These are phyloP conservation scores for Quadroppia sp. DNA, from an alignment of 2,888 invertebrate genomes.

Conservation along the genomic window DNA sequence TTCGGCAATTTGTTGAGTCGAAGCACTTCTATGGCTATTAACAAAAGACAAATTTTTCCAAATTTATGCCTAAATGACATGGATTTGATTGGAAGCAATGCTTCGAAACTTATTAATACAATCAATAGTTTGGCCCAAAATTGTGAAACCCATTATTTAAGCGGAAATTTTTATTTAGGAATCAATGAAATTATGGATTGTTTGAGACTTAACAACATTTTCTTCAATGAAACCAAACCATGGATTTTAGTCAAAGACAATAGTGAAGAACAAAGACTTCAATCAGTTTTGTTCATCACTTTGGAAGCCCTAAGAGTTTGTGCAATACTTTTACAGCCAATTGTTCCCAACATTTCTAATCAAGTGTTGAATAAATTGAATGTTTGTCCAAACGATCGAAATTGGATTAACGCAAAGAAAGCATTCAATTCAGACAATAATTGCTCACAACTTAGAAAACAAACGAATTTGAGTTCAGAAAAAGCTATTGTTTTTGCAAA, in stretches of 20 bases:
- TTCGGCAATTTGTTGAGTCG: conserved; percentile 83
- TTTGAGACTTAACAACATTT: conserved; percentile 73
- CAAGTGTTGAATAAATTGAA: conserved; percentile 60
- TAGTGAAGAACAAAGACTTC: conserved; percentile 59
- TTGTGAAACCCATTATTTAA: conserved; percentile 62
- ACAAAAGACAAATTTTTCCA: conserved; percentile 73
- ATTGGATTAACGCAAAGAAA: conserved; percentile 40
- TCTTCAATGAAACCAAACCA: conserved; percentile 79
- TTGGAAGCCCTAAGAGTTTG: conserved; percentile 77
- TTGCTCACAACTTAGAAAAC: not conserved
- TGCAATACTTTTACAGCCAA: conserved; percentile 75
- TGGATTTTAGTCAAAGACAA: conserved; percentile 73
- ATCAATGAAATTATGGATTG: conserved; percentile 70
- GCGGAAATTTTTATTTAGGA: conserved; percentile 75
- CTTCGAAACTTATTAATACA: conserved; percentile 6
- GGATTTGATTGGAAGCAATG: not conserved
- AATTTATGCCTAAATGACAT: conserved; percentile 51
- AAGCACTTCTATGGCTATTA: conserved; percentile 69
- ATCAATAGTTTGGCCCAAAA: conserved; percentile 6
- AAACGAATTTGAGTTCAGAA: not conserved
- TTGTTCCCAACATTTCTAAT: conserved; percentile 69
- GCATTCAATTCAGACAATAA: not conserved
- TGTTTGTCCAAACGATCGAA: conserved; percentile 46
- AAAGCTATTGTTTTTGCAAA: conserved; percentile 11
- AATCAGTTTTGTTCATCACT: conserved; percentile 72